These are phyloP conservation scores for Tillus elongatus DNA, from an alignment of 2,888 invertebrate species.

Conservation along the genomic window DNA sequence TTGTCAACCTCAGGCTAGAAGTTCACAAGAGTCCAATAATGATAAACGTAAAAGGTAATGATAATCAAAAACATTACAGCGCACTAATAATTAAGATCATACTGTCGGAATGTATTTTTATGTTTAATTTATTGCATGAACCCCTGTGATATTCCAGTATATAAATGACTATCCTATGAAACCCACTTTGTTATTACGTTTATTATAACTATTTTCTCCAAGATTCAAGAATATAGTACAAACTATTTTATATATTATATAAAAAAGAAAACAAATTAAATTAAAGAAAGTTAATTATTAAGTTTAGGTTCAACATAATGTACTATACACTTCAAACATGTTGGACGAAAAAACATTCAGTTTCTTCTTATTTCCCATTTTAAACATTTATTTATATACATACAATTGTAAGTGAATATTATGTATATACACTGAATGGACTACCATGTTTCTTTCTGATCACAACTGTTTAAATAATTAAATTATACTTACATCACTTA, in stretches of 20 bases:
- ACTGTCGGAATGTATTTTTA: background rate
- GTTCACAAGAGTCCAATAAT: too few species aligned
- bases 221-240: conserved; percentile 38
- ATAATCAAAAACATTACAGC: background rate
- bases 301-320: conserved; percentile 21
- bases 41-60: background rate
- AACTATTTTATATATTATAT: background rate
- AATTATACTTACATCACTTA: conserved; percentile 23
- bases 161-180: too few species aligned
- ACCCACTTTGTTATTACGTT: background rate
- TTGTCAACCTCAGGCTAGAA: too few species aligned
- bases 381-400: conserved; percentile 28
- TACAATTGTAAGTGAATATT: conserved; percentile 32
- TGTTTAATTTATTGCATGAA: background rate
- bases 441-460: conserved; percentile 14
- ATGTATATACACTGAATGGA: conserved; percentile 26
- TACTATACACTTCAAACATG: conserved; percentile 39
- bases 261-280: too few species aligned
- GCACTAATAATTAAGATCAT: background rate
- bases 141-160: background rate
- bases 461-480: background rate
- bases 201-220: conserved; percentile 11
- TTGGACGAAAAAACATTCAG: conserved; percentile 42
- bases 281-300: too few species aligned
- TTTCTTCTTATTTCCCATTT: conserved; percentile 30